phyloP scores from a whole-genome alignment of 1,140 invertebrate species.

The Chlorops oryzae region DNA sequence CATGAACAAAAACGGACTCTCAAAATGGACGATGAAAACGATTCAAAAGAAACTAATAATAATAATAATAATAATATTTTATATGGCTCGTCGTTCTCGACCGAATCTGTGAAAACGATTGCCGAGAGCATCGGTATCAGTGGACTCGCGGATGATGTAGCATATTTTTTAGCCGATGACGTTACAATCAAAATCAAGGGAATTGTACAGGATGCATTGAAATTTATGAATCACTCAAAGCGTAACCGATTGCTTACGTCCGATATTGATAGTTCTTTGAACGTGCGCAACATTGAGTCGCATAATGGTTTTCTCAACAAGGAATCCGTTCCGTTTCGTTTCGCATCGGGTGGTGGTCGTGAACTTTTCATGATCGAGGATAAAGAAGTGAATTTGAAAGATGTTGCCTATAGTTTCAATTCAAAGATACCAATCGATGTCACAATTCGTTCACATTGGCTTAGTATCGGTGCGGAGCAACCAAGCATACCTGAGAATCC shows the following conservation, averaged over 20 bases:
- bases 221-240: constrained; percentile 90
- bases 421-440: constrained; percentile 76
- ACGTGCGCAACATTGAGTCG: constrained; percentile 91
- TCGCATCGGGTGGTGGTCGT: constrained; percentile 89
- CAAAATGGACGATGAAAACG: too few species aligned
- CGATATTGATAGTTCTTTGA: constrained; percentile 85
- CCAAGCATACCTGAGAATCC: constrained; percentile 89
- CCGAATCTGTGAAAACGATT: constrained; percentile 90
- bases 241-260: constrained; percentile 70
- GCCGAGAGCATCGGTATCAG: constrained; percentile 81
- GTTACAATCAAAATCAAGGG: constrained; percentile 82
- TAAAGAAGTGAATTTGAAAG: constrained; percentile 88
- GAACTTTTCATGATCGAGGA: constrained; percentile 96
- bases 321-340: constrained; percentile 88
- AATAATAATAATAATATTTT: too few species aligned
- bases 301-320: constrained; percentile 86
- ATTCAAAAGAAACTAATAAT: too few species aligned
- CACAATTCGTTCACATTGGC: constrained; percentile 87
- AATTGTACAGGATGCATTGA: constrained; percentile 86
- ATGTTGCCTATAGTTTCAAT: constrained; percentile 69
- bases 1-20: too few species aligned
- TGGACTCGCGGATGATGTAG: constrained; percentile 83
- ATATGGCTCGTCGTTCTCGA: constrained; percentile 68
- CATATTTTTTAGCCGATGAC: constrained; percentile 87
- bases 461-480: constrained; percentile 93